Evolutionary conservation across 2,888 invertebrate genomes (phyloP).

Genomic region (Alsophila aescularia): DNA sequence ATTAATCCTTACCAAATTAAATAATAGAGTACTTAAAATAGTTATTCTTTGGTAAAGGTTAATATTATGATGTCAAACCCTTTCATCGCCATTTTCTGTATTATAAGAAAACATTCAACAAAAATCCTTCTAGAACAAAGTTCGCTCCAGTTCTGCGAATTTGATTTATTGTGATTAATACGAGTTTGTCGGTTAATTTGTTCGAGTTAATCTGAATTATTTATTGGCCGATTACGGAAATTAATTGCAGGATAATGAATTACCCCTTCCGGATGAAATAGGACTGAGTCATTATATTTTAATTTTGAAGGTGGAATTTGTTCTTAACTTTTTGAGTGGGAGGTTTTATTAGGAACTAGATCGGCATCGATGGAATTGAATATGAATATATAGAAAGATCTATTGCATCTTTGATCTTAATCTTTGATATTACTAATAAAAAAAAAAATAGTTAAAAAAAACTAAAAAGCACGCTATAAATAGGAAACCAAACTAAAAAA

Average conservation of each 20-base stretch:
- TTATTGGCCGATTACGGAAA: conserved; percentile 53
- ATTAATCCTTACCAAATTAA: too few relatives aligned
- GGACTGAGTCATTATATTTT: conserved; percentile 15
- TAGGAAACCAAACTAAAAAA: too few relatives aligned
- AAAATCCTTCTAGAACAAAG: conserved; percentile 21
- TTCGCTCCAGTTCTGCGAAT: conserved; percentile 37
- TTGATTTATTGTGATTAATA: conserved; percentile 63
- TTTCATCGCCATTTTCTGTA: too few relatives aligned
- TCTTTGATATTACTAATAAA: too few relatives aligned
- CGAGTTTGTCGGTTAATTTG: conserved; percentile 53
- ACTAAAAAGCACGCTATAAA: too few relatives aligned
- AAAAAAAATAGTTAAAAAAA: too few relatives aligned
- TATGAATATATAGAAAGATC: too few relatives aligned
- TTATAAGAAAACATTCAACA: not conserved
- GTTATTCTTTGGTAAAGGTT: too few relatives aligned
- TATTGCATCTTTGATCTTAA: too few relatives aligned
- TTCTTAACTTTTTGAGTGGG: not conserved
- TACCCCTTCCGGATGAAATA: conserved; percentile 34
- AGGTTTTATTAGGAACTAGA: not conserved
- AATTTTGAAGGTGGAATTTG: not conserved
- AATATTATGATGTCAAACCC: too few relatives aligned
- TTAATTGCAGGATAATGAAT: conserved; percentile 49
- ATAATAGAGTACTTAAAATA: too few relatives aligned
- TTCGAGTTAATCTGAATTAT: conserved; percentile 48
- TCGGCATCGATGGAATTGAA: too few relatives aligned